Percentiles rank a stretch among this genome's conserved stretches.
These are phyloP conservation scores for Piscicola geometra DNA, from an alignment of 2,888 invertebrate species.

Conservation along the genomic window DNA sequence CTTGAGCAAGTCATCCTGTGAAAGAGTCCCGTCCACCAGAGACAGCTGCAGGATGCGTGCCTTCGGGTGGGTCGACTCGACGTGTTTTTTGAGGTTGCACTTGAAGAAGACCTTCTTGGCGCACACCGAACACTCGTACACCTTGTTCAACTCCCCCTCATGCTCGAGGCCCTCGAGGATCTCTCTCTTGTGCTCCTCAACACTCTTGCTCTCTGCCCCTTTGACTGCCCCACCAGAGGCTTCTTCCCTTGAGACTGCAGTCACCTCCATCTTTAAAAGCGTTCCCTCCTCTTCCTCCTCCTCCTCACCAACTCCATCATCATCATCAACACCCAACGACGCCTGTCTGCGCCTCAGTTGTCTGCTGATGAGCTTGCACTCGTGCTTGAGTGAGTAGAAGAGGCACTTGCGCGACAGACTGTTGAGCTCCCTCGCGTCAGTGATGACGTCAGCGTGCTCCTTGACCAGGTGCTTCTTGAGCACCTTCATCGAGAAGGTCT, in stretches of 20 bases:
- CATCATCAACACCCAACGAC: neutral
- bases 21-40: slow-evolving; percentile 29
- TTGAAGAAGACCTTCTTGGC: slow-evolving; percentile 92
- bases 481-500: slow-evolving; percentile 59
- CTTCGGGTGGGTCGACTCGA: slow-evolving; percentile 56
- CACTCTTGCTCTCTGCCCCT: neutral
- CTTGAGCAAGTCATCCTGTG: slow-evolving; percentile 1
- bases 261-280: neutral
- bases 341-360: neutral
- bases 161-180: neutral
- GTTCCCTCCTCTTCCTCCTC: neutral
- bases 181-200: neutral
- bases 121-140: slow-evolving; percentile 89
- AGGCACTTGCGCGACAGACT: slow-evolving; percentile 24
- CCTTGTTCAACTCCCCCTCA: neutral
- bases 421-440: slow-evolving; percentile 16
- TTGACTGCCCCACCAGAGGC: neutral
- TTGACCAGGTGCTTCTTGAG: slow-evolving; percentile 58
- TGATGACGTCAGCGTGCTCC: slow-evolving; percentile 50
- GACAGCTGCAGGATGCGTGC: slow-evolving; percentile 32
- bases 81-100: slow-evolving; percentile 95
- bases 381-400: neutral
- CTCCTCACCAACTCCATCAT: neutral
- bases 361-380: slow-evolving; percentile 6
- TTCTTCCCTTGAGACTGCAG: neutral